Evolutionary conservation across 2,113 vertebrate species (phyloP).

Genomic region (Nanorana parkeri): DNA sequence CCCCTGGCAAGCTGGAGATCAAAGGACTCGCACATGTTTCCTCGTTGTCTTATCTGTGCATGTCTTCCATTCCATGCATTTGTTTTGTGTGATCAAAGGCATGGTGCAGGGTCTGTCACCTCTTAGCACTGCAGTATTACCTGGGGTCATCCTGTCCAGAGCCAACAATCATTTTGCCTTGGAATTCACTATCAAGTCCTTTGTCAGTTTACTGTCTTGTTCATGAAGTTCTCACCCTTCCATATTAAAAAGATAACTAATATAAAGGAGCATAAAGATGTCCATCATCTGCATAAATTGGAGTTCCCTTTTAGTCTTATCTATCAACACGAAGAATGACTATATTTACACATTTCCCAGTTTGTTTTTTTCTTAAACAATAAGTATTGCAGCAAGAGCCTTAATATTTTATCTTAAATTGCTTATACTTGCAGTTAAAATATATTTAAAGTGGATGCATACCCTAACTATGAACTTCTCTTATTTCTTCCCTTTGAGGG

Average conservation of each 20-base stretch:
- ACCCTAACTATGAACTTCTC: no score
- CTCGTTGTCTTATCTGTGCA: constrained; percentile 10
- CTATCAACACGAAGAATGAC: no score
- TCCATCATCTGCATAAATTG: no score
- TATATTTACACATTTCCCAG: no score
- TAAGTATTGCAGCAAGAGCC: no score
- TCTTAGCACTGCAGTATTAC: neutral
- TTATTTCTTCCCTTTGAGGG: no score
- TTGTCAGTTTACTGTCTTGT: neutral
- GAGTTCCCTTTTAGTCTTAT: no score
- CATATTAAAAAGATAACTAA: neutral
- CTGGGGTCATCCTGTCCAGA: neutral
- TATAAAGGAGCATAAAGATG: neutral
- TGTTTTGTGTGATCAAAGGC: constrained; percentile 10
- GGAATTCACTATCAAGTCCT: neutral
- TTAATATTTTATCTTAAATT: no score
- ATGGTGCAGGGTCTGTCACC: neutral
- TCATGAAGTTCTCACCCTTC: neutral
- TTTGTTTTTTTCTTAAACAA: no score
- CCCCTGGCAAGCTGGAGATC: constrained; percentile 23
- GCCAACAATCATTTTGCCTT: neutral
- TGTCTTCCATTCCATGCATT: neutral
- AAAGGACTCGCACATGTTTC: constrained; percentile 35
- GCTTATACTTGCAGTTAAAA: no score
- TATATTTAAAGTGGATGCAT: no score